A percentile compares a stretch with the other conserved stretches of the same genome.
Evolutionary conservation across 30 jellyfish, hydroid and myxozoan species (phyloP).

Genomic region (Rhopilema esculentum): DNA sequence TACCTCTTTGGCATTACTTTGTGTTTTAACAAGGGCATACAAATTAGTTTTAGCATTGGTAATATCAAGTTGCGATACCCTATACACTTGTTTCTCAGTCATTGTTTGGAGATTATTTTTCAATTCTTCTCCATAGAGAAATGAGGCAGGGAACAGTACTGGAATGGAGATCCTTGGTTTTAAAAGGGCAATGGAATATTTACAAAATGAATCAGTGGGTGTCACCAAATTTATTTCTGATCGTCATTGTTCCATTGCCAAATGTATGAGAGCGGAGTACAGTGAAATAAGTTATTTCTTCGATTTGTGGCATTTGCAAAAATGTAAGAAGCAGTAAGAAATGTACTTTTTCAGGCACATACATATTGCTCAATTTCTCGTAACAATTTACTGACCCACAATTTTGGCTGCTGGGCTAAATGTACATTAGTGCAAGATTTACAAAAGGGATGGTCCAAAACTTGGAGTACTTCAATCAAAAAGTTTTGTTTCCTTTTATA

Average conservation of each 20-base stretch:
- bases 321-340: conserved; percentile 8
- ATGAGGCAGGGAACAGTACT: conserved; percentile 13
- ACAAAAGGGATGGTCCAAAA: neutral
- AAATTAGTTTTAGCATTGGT: too few species aligned
- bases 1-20: too few species aligned
- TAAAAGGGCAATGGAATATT: neutral
- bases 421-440: neutral
- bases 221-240: conserved; percentile 36
- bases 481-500: neutral
- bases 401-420: neutral
- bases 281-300: conserved; percentile 9
- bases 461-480: too few species aligned
- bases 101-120: too few species aligned
- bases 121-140: conserved; percentile 12
- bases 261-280: conserved; percentile 12
- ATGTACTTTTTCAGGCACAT: neutral
- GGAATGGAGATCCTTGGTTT: conserved; percentile 24
- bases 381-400: neutral
- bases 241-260: conserved; percentile 17
- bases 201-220: neutral
- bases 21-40: too few species aligned
- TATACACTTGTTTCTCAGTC: too few species aligned
- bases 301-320: conserved; percentile 7
- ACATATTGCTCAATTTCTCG: neutral
- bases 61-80: too few species aligned